A percentile compares a stretch with the other conserved stretches of the same genome.
Conservation (phyloP, 2,113 vertebrate species). For the Indri indri region DNA sequence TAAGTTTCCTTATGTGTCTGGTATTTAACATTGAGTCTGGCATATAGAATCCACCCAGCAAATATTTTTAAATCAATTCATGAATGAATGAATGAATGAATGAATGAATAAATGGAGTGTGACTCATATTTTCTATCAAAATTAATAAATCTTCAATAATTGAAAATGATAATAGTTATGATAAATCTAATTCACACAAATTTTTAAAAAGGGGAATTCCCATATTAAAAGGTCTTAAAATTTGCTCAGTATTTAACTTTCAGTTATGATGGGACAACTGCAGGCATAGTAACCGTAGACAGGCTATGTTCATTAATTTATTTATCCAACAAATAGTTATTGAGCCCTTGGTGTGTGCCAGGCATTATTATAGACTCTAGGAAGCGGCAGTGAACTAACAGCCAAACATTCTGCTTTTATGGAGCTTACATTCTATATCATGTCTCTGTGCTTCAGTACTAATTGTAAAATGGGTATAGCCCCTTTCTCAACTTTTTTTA, state of each 20-base stretch:
- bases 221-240: constrained; percentile 32
- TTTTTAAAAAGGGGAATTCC: constrained; percentile 5
- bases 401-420: neutral
- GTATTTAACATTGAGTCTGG: neutral
- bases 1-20: neutral
- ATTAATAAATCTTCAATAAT: constrained; percentile 44
- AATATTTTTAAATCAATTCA: neutral
- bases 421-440: neutral
- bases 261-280: constrained; percentile 39
- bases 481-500: neutral
- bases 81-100: neutral
- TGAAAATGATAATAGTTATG: neutral
- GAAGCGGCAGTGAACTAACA: neutral
- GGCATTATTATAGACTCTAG: neutral
- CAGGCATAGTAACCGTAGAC: neutral
- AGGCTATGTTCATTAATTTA: neutral
- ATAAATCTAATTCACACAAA: neutral
- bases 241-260: constrained; percentile 59
- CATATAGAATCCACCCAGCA: neutral
- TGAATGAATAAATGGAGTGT: neutral
- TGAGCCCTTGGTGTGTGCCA: neutral
- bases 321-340: constrained; percentile 6
- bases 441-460: neutral
- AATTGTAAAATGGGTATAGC: neutral
- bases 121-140: constrained; percentile 1